phyloP scores from a whole-genome alignment of 1,140 invertebrate species.

The Leptonema lineaticorne region DNA sequence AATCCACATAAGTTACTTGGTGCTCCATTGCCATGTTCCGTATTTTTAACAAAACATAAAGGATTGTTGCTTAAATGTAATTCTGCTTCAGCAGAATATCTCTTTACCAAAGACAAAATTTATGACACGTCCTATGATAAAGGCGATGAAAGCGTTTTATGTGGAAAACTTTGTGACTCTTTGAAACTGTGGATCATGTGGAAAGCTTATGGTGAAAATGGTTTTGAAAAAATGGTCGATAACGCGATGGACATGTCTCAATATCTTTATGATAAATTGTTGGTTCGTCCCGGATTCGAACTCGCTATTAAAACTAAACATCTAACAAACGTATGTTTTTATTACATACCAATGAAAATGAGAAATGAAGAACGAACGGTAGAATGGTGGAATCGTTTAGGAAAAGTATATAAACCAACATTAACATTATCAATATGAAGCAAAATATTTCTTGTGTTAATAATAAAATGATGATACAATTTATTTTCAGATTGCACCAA shows the following conservation, averaged over 20 bases:
- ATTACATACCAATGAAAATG: constrained; percentile 83
- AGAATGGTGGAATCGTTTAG: constrained; percentile 68
- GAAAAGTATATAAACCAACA: constrained; percentile 52
- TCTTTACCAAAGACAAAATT: constrained; percentile 92
- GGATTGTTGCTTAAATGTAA: constrained; percentile 74
- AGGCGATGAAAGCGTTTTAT: constrained; percentile 92
- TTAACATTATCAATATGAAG: constrained; percentile 9
- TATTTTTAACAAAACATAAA: constrained; percentile 70
- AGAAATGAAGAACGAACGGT: constrained; percentile 60
- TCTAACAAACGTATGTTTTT: constrained; percentile 88
- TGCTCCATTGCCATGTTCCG: constrained; percentile 83
- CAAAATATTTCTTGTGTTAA: constrained; percentile 25
- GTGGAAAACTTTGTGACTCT: constrained; percentile 89
- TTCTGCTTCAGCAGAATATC: constrained; percentile 75
- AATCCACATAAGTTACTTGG: constrained; percentile 94
- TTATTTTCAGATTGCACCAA: constrained; percentile 34
- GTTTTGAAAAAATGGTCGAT: constrained; percentile 62
- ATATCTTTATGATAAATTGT: constrained; percentile 58
- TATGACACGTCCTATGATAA: constrained; percentile 89
- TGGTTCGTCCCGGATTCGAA: constrained; percentile 59
- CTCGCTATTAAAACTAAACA: constrained; percentile 63
- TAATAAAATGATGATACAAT: neutral
- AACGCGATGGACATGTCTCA: constrained; percentile 62
- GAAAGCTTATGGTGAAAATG: constrained; percentile 70
- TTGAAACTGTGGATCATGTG: constrained; percentile 95